Base-by-base conservation (phyloP, 1,140 invertebrate genomes). In the Steinernema feltiae region DNA sequence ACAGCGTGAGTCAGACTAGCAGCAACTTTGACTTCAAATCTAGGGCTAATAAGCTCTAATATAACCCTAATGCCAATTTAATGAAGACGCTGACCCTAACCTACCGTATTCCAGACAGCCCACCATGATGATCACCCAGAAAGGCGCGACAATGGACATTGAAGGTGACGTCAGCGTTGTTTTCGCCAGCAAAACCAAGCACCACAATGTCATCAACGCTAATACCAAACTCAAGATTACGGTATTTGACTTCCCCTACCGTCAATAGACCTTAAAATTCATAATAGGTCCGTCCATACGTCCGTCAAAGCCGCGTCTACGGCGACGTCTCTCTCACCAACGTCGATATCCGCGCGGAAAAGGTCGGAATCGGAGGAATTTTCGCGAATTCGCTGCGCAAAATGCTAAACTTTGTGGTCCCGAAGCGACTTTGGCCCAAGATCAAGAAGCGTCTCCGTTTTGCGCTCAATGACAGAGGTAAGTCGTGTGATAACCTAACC, bases 271-370 rank as follows among this genome's bases (percentile, higher is more conserved):
- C 17, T 78, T 1, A n/a, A n/a, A 78, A 18, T 17, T 30, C 21
- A n/a, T 79, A 75, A 30, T 70, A 80, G 79, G 30, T 80, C 32
- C 78, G 78, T 63, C 79, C 79, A 27, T 77, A 75, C n/a, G 73
- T 80, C 12, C 69, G 78, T 17, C 78, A 79, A 27, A 71, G 69
- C 17, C 31, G 77, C 32, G 30, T 80, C 29, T 80, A 81, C 63
- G 79, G 79, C 18, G 79, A 80, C 69, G 79, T 80, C 18, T 79
- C 79, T 17, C 41, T 80, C 69, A 80, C 79, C 18, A 80, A 73
- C 74, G 77, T 80, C 17, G 79, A 80, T 46, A 70, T 80, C 77
- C 75, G 78, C 48, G 71, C 78, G 29, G 72, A 71, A n/a, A 72
- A 79, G 30, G 79, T 80, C 30, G 31, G 78, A 46, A 75, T 80